Evolutionary conservation across 2,888 invertebrate genomes (phyloP).

Genomic region (Achlya flavicornis): DNA sequence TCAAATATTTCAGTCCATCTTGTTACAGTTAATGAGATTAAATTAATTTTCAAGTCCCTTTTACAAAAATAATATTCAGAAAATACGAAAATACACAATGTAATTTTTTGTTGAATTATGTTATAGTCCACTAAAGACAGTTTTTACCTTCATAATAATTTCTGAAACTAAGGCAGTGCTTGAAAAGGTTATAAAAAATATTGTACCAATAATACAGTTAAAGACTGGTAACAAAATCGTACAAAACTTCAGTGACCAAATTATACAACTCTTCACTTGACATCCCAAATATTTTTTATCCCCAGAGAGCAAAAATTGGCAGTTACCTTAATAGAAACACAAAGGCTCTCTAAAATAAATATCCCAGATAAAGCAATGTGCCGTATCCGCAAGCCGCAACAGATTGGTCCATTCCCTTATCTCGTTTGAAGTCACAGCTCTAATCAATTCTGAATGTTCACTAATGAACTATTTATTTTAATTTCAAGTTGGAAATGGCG

Average conservation of each 20-base stretch:
- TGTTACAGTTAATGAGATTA: neutral
- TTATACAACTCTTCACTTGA: slow-evolving; percentile 78
- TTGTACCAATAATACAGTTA: neutral
- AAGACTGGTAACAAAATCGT: neutral
- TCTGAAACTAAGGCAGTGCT: neutral
- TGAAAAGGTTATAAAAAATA: neutral
- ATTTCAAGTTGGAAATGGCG: slow-evolving; percentile 37
- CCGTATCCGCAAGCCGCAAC: slow-evolving; percentile 71
- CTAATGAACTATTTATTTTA: slow-evolving; percentile 20
- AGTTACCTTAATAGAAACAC: slow-evolving; percentile 48
- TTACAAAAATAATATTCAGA: neutral
- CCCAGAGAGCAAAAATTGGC: slow-evolving; percentile 68
- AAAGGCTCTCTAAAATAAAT: slow-evolving; percentile 57
- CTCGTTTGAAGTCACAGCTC: slow-evolving; percentile 70
- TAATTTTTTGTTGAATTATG: too few species aligned
- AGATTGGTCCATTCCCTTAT: slow-evolving; percentile 63
- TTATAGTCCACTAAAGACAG: too few species aligned
- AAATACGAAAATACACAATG: too few species aligned
- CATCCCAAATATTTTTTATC: slow-evolving; percentile 63
- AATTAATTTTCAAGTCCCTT: neutral
- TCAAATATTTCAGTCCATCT: neutral
- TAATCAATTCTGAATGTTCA: slow-evolving; percentile 18
- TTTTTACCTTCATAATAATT: neutral
- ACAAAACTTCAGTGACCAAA: slow-evolving; percentile 49
- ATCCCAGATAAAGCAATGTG: slow-evolving; percentile 66